These are phyloP conservation scores for Caenorhabditis panamensis DNA, from an alignment of 2,888 invertebrate species.

Conservation along the genomic window DNA sequence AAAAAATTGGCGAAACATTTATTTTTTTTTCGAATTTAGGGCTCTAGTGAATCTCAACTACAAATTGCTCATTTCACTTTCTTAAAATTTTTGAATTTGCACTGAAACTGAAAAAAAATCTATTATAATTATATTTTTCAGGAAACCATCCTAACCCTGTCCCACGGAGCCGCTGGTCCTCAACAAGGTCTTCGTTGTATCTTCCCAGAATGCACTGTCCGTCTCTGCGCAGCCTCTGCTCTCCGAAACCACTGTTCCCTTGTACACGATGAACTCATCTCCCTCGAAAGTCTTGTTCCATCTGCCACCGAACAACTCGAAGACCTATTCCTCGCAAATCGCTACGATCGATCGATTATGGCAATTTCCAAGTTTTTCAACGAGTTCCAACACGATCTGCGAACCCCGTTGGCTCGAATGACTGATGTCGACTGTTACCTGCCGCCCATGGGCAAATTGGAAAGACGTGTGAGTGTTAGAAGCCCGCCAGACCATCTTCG, in stretches of 20 bases:
- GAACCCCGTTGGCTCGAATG: constrained; percentile 28
- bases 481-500: too few relatives aligned
- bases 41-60: too few relatives aligned
- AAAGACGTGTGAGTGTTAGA: not conserved
- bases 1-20: too few relatives aligned
- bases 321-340: not conserved
- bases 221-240: constrained; percentile 12
- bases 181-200: not conserved
- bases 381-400: not conserved
- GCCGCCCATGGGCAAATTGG: constrained; percentile 29
- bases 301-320: not conserved
- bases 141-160: not conserved
- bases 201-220: not conserved
- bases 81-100: too few relatives aligned
- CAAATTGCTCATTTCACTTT: too few relatives aligned
- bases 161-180: constrained; percentile 7
- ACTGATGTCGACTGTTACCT: constrained; percentile 47
- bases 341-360: constrained; percentile 37
- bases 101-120: not conserved
- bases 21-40: too few relatives aligned
- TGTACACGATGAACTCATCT: not conserved
- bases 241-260: constrained; percentile 5
- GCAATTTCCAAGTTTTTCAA: constrained; percentile 3
- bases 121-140: too few relatives aligned
- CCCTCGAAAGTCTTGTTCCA: not conserved